Evolutionary conservation across 2,888 invertebrate genomes (phyloP), one percentile per base, ranked within the genome.

Genomic region (Syrista parreyssii): DNA sequence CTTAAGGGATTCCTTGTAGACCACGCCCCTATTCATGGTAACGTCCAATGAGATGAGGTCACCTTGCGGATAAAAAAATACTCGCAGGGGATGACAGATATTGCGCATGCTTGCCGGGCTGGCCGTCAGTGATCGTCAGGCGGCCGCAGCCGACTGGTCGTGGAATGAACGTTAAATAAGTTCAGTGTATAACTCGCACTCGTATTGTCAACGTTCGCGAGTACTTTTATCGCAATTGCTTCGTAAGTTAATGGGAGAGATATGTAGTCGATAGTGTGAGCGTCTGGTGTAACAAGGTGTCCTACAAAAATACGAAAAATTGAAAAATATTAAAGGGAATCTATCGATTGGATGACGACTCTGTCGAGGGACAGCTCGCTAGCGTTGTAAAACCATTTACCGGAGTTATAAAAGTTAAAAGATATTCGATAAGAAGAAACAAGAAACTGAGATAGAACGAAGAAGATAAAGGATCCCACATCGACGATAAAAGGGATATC

Each of bases 81-180:
- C 79, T 78, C 84, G 78, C 82, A 85, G 83, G 85, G 86, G 84
- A 83, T 86, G 85, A 76, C 79, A 79, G 81, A 76, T 73, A 77
- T 69, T 73, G 84, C 86, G 86, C 86, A 85, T 86, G 86, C 84
- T 55, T 55, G 85, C 81, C 76, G 75, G 79, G 84, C 82, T 84
- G 79, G 81, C 83, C 82, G 83, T 82, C 85, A 86, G 86, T 86
- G 85, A 86, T 86, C 85, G 84, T 84, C 85, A 85, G 84, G 86
- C 55, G 55, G 55, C 23, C 55, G 55, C 2, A 55, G 55, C 55
- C 55, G 55, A 23, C 55, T 23, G 55, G 23, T 55, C 55, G 55
- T 55, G 55, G 23, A 55, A 23, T 15, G 55, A 9, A 23, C 9
- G 55, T 55, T 55, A 55, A 55, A 23, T 55, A 55, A 55, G 55